Base-by-base conservation (phyloP, 2,797 vertebrate genomes). In the Iguana delicatissima region DNA sequence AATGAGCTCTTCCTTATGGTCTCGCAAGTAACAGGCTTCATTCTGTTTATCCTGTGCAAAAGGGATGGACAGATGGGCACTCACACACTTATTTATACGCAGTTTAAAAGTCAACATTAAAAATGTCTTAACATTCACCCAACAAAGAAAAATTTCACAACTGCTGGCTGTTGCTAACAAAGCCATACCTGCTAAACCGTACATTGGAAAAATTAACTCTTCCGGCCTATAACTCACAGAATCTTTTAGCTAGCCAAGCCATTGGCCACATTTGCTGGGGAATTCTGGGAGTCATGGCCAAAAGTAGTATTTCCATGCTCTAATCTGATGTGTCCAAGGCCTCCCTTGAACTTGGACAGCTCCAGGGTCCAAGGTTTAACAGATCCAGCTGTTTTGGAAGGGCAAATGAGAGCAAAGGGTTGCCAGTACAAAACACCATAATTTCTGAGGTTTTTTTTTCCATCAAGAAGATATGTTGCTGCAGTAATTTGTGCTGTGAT, bases 1-100 rank as follows among this genome's bases (percentile, higher is more conserved):
- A 90, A 99, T 98, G 94, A 99, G 97, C 94, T 99, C 98, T 72
- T 99, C 98, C 95, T 98, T 99, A 97, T 99, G 98, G 91, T 98
- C 98, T 92, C 97, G 98, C 90, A 99, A 97, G 97, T 99, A 99
- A 72, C 98, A 98, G 95, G 98, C 98, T 95, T 99, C 99, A 64
- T 98, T 98, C 97, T 99, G 98, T 96, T 99, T 99, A 96, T 99
- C 98, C 98, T 99, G 90, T 3, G 6, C 89, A 92, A 89, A 96
- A 94, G 0, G 0, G 46, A 32, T 42, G 92, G 0, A 67, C 6
- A 35, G 46, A 16, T 38, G 14, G 83, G 73, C 86, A 77, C 13
- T 84, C 79, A 74, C 12, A 72, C 84, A 85, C 59, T 82, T 14
- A 90, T 35, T 86, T 0, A 85, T 89, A 73, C 32, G 38, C 8